phyloP scores from a whole-genome alignment of 2,797 vertebrate genomes.

The Melanotaenia boesemani region DNA sequence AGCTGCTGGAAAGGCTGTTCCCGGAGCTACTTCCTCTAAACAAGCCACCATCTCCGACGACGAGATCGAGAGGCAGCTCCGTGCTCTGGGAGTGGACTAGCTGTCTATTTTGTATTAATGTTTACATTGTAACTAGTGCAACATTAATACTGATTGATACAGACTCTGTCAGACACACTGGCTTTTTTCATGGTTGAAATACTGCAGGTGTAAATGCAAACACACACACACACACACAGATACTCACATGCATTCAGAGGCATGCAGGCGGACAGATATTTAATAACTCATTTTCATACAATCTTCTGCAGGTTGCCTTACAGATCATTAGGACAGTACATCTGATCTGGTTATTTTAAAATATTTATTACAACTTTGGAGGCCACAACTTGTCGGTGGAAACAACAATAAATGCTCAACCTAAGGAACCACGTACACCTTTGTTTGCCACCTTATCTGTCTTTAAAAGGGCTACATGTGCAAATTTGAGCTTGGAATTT shows the following conservation, averaged over 20 bases:
- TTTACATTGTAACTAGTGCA: constrained; percentile 30
- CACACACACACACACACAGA: constrained; percentile 6
- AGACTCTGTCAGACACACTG: constrained; percentile 48
- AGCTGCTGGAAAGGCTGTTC: constrained; percentile 89
- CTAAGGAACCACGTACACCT: constrained; percentile 27
- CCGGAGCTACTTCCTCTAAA: constrained; percentile 88
- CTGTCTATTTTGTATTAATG: constrained; percentile 25
- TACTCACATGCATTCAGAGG: constrained; percentile 8
- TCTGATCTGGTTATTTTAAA: constrained; percentile 54
- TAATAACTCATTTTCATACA: constrained; percentile 37
- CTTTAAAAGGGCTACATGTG: constrained; percentile 66
- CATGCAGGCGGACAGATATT: constrained; percentile 25
- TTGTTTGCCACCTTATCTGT: constrained; percentile 30
- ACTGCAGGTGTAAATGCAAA: constrained; percentile 32
- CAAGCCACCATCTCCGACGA: constrained; percentile 92
- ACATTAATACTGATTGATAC: constrained; percentile 49
- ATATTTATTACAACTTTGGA: constrained; percentile 58
- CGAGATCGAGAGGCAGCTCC: constrained; percentile 97
- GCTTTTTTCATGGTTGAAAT: constrained; percentile 37
- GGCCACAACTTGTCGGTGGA: constrained; percentile 35
- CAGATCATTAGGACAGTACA: constrained; percentile 25
- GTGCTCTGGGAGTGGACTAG: constrained; percentile 96
- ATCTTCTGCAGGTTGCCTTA: constrained; percentile 47
- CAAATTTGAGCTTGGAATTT: constrained; percentile 23
- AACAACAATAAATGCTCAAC: constrained; percentile 18